A percentile compares a stretch with the other conserved stretches of the same genome.
Conservation (phyloP, 2,888 invertebrate species). For the Portevinia maculata region DNA sequence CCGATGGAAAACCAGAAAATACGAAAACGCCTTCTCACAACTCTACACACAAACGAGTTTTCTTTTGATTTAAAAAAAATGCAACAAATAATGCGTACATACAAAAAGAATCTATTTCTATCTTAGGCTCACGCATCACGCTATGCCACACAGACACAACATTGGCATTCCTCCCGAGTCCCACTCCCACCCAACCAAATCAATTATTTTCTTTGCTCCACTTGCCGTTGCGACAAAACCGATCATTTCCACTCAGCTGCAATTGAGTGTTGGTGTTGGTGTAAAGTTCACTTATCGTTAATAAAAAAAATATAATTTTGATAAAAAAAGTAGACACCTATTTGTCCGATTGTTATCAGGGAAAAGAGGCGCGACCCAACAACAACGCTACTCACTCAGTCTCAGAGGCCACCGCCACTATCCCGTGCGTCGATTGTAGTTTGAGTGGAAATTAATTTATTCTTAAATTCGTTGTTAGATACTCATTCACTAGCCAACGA, state of each 20-base stretch:
- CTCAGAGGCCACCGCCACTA: not conserved
- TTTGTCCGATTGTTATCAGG: too few species aligned
- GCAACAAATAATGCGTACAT: not conserved
- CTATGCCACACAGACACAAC: too few species aligned
- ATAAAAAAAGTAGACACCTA: too few species aligned
- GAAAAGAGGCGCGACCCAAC: conserved; percentile 12
- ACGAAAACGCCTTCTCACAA: conserved; percentile 20
- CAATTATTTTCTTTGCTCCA: not conserved
- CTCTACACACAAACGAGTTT: conserved; percentile 6
- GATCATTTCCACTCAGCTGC: conserved; percentile 23
- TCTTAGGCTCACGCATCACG: not conserved
- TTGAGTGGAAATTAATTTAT: conserved; percentile 11
- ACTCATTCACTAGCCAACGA: conserved; percentile 24
- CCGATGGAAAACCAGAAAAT: not conserved
- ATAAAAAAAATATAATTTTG: too few species aligned
- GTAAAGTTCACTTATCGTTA: conserved; percentile 38
- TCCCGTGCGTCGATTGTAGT: conserved; percentile 4
- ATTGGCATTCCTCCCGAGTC: not conserved
- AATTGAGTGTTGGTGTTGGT: conserved; percentile 35
- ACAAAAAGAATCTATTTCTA: not conserved
- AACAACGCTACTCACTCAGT: conserved; percentile 7
- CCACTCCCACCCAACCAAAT: too few species aligned
- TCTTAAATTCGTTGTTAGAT: conserved; percentile 17
- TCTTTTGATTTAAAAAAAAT: not conserved
- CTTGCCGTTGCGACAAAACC: not conserved